Evolutionary conservation across 1,140 invertebrate genomes (phyloP).

Genomic region (Cydia fagiglandana): DNA sequence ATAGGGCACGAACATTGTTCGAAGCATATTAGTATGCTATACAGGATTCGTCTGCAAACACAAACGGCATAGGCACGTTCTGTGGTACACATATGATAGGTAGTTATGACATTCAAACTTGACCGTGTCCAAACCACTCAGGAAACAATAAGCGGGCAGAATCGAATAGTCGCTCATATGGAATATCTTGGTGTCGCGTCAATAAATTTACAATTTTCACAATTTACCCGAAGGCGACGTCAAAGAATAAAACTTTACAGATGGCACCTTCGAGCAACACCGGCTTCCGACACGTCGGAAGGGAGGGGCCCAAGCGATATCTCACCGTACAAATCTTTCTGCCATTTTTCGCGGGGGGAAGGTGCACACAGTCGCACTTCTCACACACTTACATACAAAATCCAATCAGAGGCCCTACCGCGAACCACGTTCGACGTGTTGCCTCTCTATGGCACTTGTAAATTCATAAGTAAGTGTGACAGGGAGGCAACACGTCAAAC

Average conservation of each 20-base stretch:
- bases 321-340: too few species aligned
- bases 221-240: conserved; percentile 50
- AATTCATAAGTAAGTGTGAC: too few species aligned
- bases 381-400: too few species aligned
- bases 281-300: too few species aligned
- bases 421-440: too few species aligned
- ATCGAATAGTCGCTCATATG: conserved; percentile 35
- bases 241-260: conserved; percentile 45
- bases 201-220: conserved; percentile 57
- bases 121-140: conserved; percentile 64
- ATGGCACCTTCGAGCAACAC: too few species aligned
- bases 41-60: conserved; percentile 45
- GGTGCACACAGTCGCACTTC: too few species aligned
- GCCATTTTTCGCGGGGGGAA: too few species aligned
- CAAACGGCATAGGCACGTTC: conserved; percentile 47
- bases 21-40: conserved; percentile 57
- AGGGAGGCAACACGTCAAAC: too few species aligned
- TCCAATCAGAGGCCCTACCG: too few species aligned
- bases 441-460: too few species aligned
- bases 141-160: conserved; percentile 46
- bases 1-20: conserved; percentile 53
- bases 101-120: conserved; percentile 64
- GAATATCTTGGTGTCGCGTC: conserved; percentile 39
- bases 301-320: too few species aligned
- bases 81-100: conserved; percentile 44